Evolutionary conservation across 2,113 vertebrate species (phyloP), one percentile per base, ranked within the genome.

Genomic region (Thunnus maccoyii): DNA sequence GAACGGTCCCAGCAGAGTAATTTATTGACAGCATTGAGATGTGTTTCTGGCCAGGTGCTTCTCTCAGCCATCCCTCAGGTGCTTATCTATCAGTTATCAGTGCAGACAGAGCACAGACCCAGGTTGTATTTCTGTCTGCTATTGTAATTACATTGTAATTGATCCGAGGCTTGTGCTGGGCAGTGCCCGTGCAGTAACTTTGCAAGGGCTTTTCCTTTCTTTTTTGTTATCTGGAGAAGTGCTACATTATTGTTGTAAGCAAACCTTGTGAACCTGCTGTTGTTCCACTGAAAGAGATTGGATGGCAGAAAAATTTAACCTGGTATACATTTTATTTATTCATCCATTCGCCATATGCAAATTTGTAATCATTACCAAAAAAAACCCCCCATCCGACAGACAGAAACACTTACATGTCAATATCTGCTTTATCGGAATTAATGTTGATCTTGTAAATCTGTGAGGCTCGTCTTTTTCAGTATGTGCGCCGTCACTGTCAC

Each of bases 81-180:
- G 89, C 91, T 93, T 91, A 92, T 92, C 91, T 91, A 83, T 90
- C 90, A 84, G 86, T 83, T 90, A 87, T 92, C 92, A 64, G 88
- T 86, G 91, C 88, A 89, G 88, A 92, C 89, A 87, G 88, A 88
- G 86, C 82, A 72, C 74, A 77, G 88, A 73, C 88, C 85, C 82
- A 76, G 90, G 79, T 87, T 89, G 84, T 91, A 90, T 91, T 92
- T 92, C 89, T 92, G 91, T 91, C 89, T 91, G 89, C 92, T 83
- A 88, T 91, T 92, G 92, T 91, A 92, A 94, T 93, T 89, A 87
- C 91, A 90, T 94, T 92, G 92, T 88, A 92, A 94, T 92, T 91
- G 93, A 94, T 94, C 90, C 74, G 62, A 41, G 82, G 82, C 62
- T 22, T 69, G 83, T 71, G 83, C 72, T 67, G 74, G 81, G 79